A percentile compares a stretch with the other conserved stretches of the same genome.
Conservation (phyloP, 2,113 vertebrate genomes). For the Halichoeres trimaculatus region DNA sequence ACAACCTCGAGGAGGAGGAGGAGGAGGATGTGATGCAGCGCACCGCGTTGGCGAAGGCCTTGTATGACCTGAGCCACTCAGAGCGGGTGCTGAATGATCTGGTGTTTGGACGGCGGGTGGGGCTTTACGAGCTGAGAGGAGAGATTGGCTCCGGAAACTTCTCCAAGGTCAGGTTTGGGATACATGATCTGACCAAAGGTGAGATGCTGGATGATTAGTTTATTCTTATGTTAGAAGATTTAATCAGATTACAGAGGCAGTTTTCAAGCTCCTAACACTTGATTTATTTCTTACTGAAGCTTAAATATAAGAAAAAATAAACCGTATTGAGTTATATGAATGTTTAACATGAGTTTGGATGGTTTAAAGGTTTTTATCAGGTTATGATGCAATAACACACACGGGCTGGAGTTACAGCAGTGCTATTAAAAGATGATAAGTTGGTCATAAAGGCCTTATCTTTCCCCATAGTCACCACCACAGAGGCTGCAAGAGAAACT, state of each 20-base stretch:
- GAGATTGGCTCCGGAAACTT: slow-evolving; percentile 83
- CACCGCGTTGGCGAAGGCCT: slow-evolving; percentile 71
- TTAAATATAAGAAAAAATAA: neutral
- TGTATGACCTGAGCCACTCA: slow-evolving; percentile 73
- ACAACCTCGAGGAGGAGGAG: slow-evolving; percentile 12
- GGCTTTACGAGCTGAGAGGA: slow-evolving; percentile 81
- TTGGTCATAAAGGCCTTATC: neutral
- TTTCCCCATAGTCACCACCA: neutral
- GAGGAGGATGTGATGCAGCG: slow-evolving; percentile 21
- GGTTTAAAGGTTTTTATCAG: neutral
- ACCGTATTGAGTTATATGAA: too few relatives aligned
- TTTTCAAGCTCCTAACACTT: neutral
- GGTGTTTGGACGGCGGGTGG: slow-evolving; percentile 73
- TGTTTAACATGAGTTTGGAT: neutral
- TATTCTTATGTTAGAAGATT: too few relatives aligned
- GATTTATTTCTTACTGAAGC: neutral
- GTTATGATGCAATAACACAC: neutral
- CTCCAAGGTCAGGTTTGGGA: slow-evolving; percentile 81
- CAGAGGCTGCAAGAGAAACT: neutral
- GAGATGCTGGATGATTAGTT: slow-evolving; percentile 31
- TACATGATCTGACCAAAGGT: slow-evolving; percentile 84
- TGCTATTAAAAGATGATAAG: neutral
- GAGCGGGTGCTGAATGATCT: slow-evolving; percentile 74
- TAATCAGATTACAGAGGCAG: too few relatives aligned
- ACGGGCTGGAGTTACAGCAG: neutral